Base-by-base conservation (phyloP, 35 echinoderm and acorn worm genomes). In the Ophioderma brevispina region DNA sequence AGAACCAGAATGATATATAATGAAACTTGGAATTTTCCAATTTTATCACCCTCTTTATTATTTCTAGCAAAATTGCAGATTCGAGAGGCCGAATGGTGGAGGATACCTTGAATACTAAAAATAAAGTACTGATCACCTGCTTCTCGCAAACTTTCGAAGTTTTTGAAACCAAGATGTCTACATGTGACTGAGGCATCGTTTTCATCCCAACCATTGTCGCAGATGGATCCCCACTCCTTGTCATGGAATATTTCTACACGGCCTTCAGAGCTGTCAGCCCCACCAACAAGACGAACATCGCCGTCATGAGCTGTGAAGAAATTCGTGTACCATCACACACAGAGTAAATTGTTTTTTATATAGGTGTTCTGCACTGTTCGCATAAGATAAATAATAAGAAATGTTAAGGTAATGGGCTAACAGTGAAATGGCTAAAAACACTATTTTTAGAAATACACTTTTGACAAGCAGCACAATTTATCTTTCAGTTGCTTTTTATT, bases 221-320 rank as follows among this genome's bases (percentile, higher is more conserved):
- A 84, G 33, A 84, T 59, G 33, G 38, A 52, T 43, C 82, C 82
- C 82, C 82, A 84, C 31, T 55, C 3, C 13, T 50, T 84, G 42
- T 84, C 82, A 59, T 43, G 82, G 40, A 23, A 84, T 84, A 84
- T 55, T 43, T 84, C 82, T 31, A 84, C 82, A 18, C 82, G 82
- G 37, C 82, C 82, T 38, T 38, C 40, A 35, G 33, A 46, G 1
- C 19, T 38, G 17, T 21, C 35, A 37, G 17, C 33, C 15, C 80
- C 80, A 37, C 38, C 80, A 35, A 14, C 10, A 13, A 81, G 38
- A 36, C 80, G 80, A 41, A 81, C 31, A 37, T 77, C 76, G 30
- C 76, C 76, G 13, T 77, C 76, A 13, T 77, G 6, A 13, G 76
- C 76, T 77, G 76, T 77, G n/a, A n/a, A n/a, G n/a, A n/a, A n/a